Percentiles rank a stretch among this genome's conserved stretches.
Evolutionary conservation across 2,797 vertebrate genomes (phyloP).

Genomic region (Pelochelys cantorii): DNA sequence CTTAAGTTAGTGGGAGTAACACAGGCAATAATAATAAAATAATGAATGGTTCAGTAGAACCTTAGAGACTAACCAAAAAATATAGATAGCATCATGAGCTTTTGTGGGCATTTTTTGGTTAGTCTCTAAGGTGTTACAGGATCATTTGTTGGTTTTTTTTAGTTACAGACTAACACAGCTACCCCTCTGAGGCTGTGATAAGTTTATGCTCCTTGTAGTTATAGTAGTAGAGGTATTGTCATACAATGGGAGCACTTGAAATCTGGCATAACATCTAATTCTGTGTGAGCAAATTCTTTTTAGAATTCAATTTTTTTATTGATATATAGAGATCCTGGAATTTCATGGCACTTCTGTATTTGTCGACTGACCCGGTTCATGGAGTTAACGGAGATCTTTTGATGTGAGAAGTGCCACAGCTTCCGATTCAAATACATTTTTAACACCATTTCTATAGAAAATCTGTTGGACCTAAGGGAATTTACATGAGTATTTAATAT

Average conservation of each 20-base stretch:
- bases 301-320: background rate
- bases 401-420: background rate
- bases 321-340: background rate
- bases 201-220: background rate
- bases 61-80: no score
- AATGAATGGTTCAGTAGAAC: no score
- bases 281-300: background rate
- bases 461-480: background rate
- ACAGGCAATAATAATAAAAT: background rate
- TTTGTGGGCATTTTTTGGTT: no score
- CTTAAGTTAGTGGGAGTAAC: background rate
- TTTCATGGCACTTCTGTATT: background rate
- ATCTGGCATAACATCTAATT: background rate
- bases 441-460: background rate
- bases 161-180: no score
- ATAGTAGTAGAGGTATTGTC: background rate
- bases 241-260: background rate
- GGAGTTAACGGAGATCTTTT: background rate
- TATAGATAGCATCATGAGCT: no score
- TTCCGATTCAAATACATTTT: background rate
- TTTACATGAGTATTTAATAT: background rate
- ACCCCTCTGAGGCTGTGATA: background rate
- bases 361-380: background rate
- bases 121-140: no score
- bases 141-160: no score